A percentile compares a stretch with the other conserved stretches of the same genome.
phyloP scores from a whole-genome alignment of 2,113 vertebrate genomes.

The Protobothrops mucrosquamatus region DNA sequence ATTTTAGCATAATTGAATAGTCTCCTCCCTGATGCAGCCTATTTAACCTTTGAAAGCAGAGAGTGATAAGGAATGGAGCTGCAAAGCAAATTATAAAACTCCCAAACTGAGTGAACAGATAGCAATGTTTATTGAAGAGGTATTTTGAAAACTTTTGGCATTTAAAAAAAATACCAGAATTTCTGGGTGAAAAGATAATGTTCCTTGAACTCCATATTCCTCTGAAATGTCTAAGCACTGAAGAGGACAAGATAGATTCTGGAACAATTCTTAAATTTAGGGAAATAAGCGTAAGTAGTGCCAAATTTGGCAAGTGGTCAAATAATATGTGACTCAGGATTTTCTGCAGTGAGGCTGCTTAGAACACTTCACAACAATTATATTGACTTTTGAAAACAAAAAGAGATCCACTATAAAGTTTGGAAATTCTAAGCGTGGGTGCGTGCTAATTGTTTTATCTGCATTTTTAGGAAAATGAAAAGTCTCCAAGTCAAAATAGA shows the following conservation, averaged over 20 bases:
- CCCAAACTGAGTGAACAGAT: not conserved
- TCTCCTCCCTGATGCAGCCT: not conserved
- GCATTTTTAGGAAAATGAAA: slow-evolving; percentile 88
- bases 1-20: not conserved
- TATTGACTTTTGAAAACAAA: not conserved
- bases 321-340: not conserved
- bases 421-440: not conserved
- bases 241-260: not conserved
- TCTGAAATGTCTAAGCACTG: not conserved
- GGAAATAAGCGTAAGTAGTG: not conserved
- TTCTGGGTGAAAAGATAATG: not conserved
- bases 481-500: slow-evolving; percentile 95
- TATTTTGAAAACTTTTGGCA: not conserved
- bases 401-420: no score
- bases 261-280: not conserved
- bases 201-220: not conserved
- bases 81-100: not conserved
- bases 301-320: not conserved
- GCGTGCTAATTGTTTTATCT: not conserved
- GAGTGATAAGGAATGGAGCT: not conserved
- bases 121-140: not conserved
- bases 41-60: not conserved
- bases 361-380: not conserved
- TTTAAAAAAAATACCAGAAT: not conserved
- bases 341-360: not conserved